phyloP scores from a whole-genome alignment of 2,113 vertebrate genomes.

The Upupa epops region DNA sequence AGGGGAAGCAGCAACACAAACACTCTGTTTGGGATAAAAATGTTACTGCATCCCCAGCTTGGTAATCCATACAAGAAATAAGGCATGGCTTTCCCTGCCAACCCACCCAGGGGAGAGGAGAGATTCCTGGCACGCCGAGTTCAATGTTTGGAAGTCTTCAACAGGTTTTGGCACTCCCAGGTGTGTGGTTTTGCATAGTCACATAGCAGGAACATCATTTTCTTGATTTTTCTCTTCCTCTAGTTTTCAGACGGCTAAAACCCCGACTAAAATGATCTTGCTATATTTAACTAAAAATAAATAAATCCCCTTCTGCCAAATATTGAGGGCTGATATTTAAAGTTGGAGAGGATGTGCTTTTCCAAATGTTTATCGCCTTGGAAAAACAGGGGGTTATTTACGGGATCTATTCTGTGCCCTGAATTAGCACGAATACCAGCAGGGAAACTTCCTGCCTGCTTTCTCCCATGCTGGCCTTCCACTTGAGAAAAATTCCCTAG shows the following conservation, averaged over 20 bases:
- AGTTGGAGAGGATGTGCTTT: conserved; percentile 1
- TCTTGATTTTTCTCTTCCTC: not conserved
- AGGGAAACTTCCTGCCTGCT: conserved; percentile 38
- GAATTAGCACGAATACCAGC: conserved; percentile 46
- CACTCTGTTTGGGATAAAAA: not conserved
- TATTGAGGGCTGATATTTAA: conserved; percentile 4
- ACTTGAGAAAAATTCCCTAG: conserved; percentile 40
- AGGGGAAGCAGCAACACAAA: not conserved
- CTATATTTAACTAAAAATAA: not conserved
- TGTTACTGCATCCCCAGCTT: not conserved
- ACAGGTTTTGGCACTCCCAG: not conserved
- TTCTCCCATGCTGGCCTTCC: conserved; percentile 29
- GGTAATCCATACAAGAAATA: not conserved
- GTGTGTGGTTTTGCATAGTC: not conserved
- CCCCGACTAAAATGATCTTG: not conserved
- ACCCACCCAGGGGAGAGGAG: not conserved
- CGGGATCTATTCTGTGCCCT: conserved; percentile 11
- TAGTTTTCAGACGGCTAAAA: conserved; percentile 15
- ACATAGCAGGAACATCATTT: not conserved
- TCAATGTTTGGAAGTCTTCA: not conserved
- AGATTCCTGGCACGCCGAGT: not conserved
- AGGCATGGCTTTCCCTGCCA: not conserved
- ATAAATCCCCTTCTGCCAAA: not conserved
- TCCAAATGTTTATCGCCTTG: conserved; percentile 34
- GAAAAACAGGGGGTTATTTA: conserved; percentile 40